These are phyloP conservation scores for Drosophila kanapiae DNA, from an alignment of 1,140 invertebrate species.

Conservation along the genomic window DNA sequence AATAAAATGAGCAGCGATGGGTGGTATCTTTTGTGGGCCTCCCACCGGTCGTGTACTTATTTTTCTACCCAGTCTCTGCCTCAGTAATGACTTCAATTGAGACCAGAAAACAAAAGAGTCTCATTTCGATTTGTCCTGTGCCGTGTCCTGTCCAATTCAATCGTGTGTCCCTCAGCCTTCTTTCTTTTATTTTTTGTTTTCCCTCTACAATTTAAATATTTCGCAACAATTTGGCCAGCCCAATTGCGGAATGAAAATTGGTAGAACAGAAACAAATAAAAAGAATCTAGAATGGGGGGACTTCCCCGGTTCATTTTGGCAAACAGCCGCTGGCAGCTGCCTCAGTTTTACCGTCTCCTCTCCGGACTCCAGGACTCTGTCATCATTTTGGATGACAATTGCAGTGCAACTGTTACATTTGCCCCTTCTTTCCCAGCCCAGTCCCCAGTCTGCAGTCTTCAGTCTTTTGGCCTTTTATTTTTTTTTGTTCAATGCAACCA, in stretches of 20 bases:
- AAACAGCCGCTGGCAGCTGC: slow-evolving; percentile 57
- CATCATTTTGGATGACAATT: slow-evolving; percentile 67
- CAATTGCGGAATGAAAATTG: slow-evolving; percentile 35
- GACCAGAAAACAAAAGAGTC: slow-evolving; percentile 38
- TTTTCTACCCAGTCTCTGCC: slow-evolving; percentile 5
- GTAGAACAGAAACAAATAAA: slow-evolving; percentile 5
- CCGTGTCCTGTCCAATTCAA: slow-evolving; percentile 19
- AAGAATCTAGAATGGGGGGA: not conserved
- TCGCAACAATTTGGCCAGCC: slow-evolving; percentile 38
- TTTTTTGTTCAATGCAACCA: slow-evolving; percentile 4
- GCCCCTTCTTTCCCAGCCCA: slow-evolving; percentile 6
- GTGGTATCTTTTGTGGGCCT: not conserved
- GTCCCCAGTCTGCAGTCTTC: not conserved
- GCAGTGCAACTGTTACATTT: slow-evolving; percentile 64
- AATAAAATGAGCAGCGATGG: not conserved
- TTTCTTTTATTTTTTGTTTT: not conserved
- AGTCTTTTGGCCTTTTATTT: not conserved
- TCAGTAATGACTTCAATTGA: slow-evolving; percentile 41
- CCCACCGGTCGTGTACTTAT: slow-evolving; percentile 26
- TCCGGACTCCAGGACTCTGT: not conserved
- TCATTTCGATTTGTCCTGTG: slow-evolving; percentile 12
- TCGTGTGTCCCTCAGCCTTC: not conserved
- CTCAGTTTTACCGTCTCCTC: slow-evolving; percentile 3
- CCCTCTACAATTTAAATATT: slow-evolving; percentile 59
- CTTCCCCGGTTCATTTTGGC: slow-evolving; percentile 58